Evolutionary conservation across 2,113 vertebrate species (phyloP), one percentile per base, ranked within the genome.

Genomic region (Nibea albiflora): DNA sequence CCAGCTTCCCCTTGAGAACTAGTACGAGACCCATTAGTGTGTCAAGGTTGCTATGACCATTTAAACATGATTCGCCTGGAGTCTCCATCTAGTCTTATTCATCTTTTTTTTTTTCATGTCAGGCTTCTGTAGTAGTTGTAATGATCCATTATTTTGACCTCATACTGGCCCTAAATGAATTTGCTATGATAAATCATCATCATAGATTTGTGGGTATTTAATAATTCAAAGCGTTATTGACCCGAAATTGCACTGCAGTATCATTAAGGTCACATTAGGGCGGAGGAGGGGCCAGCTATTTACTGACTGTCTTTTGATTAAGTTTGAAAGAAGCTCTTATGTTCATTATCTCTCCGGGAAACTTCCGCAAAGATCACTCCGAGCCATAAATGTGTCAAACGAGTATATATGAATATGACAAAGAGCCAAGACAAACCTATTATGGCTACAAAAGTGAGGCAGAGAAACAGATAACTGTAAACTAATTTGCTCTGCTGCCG

Each of bases 171-270:
- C 6, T 78, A 53, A 84, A 70, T 78, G 4, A 58, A 66, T 79
- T 75, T 57, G 42, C 26, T 56, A 42, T 69, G 74, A 88, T 85
- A 73, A 50, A 74, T 80, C 11, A 20, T 60, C 14, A 49, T 24
- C 31, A 71, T 5, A 67, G 24, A 28, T 15, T 11, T 65, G 17
- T 31, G 69, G 3, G 19, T 50, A 12, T 84, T 91, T 52, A 87
- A 85, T 77, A 79, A 88, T 86, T 87, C 24, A 85, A 64, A 63
- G 65, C 63, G 49, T 66, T 70, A 61, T 78, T 76, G 76, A 84
- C 53, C 69, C 66, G 62, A 80, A 87, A 76, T 78, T 60, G 66
- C 54, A 78, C 44, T 64, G 57, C 53, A 42, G 46, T 64, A 57
- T 44, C 70, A 80, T 80, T 71, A 71, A 77, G 70, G 67, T 80